Percentiles rank a stretch among this genome's conserved stretches.
These are phyloP conservation scores for Pristionchus exspectatus DNA, from an alignment of 2,888 invertebrate species.

Conservation along the genomic window DNA sequence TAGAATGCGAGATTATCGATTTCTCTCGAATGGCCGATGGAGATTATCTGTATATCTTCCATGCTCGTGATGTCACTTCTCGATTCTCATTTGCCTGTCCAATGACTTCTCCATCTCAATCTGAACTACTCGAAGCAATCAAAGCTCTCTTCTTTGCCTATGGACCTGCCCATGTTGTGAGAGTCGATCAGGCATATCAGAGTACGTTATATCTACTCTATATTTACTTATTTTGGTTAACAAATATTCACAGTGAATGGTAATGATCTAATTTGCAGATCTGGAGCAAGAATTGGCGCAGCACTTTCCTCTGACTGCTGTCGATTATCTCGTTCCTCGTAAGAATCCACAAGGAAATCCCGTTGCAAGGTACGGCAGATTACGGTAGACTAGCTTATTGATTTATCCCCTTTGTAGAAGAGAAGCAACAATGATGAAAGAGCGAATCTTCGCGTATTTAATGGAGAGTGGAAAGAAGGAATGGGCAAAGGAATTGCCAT, in stretches of 20 bases:
- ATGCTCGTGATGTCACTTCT: slow-evolving; percentile 47
- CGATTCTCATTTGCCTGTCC: slow-evolving; percentile 50
- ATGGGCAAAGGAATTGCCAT: slow-evolving; percentile 40
- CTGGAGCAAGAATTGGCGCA: background rate
- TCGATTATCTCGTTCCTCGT: slow-evolving; percentile 36
- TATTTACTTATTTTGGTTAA: too few relatives aligned
- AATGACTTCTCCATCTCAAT: background rate
- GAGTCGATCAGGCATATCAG: slow-evolving; percentile 47
- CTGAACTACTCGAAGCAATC: slow-evolving; percentile 37
- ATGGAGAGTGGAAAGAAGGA: slow-evolving; percentile 52
- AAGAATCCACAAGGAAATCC: slow-evolving; percentile 25
- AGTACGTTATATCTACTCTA: too few relatives aligned
- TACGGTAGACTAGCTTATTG: background rate
- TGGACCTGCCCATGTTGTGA: slow-evolving; percentile 45
- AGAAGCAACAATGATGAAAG: background rate
- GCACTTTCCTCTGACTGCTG: slow-evolving; percentile 43
- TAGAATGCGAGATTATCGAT: slow-evolving; percentile 50
- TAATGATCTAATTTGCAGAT: too few relatives aligned
- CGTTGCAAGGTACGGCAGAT: slow-evolving; percentile 12
- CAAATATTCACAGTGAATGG: too few relatives aligned
- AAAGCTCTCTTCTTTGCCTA: slow-evolving; percentile 49
- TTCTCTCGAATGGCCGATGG: slow-evolving; percentile 54
- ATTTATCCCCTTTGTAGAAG: too few relatives aligned
- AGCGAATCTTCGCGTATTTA: slow-evolving; percentile 50
- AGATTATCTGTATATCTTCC: slow-evolving; percentile 42